Evolutionary conservation across 2,113 vertebrate species (phyloP).

Genomic region (Cricetomys ansorgei): DNA sequence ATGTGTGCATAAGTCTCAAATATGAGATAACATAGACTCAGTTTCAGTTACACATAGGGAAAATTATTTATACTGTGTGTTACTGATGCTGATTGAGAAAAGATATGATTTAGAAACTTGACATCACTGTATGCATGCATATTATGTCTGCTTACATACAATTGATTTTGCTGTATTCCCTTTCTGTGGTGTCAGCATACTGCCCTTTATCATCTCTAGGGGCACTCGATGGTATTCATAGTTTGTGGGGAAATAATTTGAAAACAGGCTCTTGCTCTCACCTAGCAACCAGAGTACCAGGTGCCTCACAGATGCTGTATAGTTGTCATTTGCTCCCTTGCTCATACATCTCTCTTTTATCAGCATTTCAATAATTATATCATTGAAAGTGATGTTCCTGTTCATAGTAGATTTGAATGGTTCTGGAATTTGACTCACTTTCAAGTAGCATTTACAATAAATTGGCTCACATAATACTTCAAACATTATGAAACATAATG

Average conservation of each 20-base stretch:
- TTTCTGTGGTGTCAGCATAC: neutral
- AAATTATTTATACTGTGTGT: neutral
- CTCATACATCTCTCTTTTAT: neutral
- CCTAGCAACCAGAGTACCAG: neutral
- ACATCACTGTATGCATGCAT: neutral
- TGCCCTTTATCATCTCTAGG: neutral
- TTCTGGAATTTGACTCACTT: conserved; percentile 3
- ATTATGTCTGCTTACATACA: neutral
- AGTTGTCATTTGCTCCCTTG: neutral
- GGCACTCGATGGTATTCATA: neutral
- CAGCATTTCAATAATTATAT: neutral
- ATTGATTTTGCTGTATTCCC: neutral
- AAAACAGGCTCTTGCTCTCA: neutral
- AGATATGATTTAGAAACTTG: neutral
- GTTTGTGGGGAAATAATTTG: neutral
- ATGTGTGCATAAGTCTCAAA: neutral
- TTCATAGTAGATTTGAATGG: neutral
- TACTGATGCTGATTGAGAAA: neutral
- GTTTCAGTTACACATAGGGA: neutral
- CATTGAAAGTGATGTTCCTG: neutral
- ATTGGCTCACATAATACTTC: neutral
- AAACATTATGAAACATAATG: conserved; percentile 45
- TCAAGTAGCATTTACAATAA: neutral
- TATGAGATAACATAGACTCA: neutral
- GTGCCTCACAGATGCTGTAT: neutral